Conservation (phyloP, 2,888 invertebrate species). For the Lasioglossum malachurum region DNA sequence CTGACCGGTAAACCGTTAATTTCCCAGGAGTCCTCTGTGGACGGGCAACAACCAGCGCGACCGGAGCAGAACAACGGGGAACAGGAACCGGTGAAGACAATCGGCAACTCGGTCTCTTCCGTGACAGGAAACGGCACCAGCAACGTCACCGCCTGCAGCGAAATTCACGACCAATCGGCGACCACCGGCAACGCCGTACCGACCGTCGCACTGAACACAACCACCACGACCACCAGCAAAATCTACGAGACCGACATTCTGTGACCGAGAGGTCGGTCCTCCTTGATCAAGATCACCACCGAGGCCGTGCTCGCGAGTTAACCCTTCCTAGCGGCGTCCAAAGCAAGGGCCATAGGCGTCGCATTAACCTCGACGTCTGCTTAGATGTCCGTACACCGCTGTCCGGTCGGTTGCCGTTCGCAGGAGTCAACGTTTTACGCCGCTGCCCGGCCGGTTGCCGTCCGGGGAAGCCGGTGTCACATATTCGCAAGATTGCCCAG, state of each 20-base stretch:
- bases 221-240: slow-evolving; percentile 89
- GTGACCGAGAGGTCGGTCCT: slow-evolving; percentile 87
- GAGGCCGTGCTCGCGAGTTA: slow-evolving; percentile 73
- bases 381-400: background rate
- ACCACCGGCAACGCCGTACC: slow-evolving; percentile 65
- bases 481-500: background rate
- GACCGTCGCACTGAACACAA: slow-evolving; percentile 51
- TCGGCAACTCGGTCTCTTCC: slow-evolving; percentile 42
- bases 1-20: slow-evolving; percentile 84
- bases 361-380: background rate
- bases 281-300: slow-evolving; percentile 58
- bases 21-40: slow-evolving; percentile 62
- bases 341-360: background rate
- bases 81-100: slow-evolving; percentile 49
- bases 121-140: background rate
- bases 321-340: slow-evolving; percentile 35
- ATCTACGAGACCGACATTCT: slow-evolving; percentile 98
- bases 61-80: slow-evolving; percentile 24
- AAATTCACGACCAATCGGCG: slow-evolving; percentile 15
- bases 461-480: too few species aligned
- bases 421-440: background rate
- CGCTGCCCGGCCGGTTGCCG: background rate
- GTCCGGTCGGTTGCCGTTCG: background rate
- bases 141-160: background rate
- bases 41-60: slow-evolving; percentile 15